Percentiles rank a stretch among this genome's conserved stretches.
Evolutionary conservation across 1,140 invertebrate species (phyloP).

Genomic region (Portunus trituberculatus): DNA sequence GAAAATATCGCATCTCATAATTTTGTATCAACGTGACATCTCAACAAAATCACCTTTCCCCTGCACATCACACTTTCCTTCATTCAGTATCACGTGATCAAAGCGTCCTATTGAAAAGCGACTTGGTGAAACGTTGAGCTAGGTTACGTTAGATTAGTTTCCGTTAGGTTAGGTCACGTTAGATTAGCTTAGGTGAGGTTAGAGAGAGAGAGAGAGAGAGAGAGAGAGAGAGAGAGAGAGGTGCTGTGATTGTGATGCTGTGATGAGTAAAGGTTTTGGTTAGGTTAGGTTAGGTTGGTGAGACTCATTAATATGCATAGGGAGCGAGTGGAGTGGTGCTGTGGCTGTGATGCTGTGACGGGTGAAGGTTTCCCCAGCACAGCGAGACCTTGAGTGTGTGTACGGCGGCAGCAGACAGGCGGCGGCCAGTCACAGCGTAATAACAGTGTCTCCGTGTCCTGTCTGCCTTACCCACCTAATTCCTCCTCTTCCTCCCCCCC

Average conservation of each 20-base stretch:
- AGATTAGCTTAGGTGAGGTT: no score
- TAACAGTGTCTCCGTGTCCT: neutral
- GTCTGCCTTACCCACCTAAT: constrained; percentile 9
- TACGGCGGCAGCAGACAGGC: neutral
- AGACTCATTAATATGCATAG: neutral
- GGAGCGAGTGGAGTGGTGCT: neutral
- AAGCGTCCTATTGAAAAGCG: no score
- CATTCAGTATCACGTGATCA: no score
- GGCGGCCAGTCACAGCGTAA: neutral
- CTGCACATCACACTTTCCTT: no score
- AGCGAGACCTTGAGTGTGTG: neutral
- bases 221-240: constrained; percentile 38
- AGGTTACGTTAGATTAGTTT: no score
- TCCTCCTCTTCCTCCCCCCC: neutral
- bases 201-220: constrained; percentile 38
- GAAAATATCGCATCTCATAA: no score
- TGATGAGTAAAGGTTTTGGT: no score
- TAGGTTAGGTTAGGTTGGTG: no score
- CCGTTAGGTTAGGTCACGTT: no score
- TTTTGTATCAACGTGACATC: neutral
- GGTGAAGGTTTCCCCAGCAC: neutral
- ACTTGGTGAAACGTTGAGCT: no score
- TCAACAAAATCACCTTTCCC: neutral
- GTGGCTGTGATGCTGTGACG: neutral
- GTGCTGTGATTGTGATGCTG: neutral